Base-by-base conservation (phyloP, 2,797 vertebrate genomes). In the Acanthopagrus latus region DNA sequence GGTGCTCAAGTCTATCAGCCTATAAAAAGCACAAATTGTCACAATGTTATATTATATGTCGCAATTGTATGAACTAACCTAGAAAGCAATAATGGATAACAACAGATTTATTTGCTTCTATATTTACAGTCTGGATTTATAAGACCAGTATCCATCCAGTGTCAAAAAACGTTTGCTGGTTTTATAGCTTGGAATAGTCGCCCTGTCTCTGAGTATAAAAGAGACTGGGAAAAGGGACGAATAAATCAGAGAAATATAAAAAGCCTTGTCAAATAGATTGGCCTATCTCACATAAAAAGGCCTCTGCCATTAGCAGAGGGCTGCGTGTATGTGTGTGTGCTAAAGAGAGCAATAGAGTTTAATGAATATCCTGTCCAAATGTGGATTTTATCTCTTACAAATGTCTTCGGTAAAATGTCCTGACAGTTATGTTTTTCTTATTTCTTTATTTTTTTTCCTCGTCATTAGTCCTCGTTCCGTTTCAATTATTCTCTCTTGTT, bases 281-380 rank as follows among this genome's bases (percentile, higher is more conserved):
- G 67, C 62, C 64, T 71, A 58, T 75, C 65, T 80, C 75, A 76
- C n/a, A 77, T 64, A 46, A 85, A 85, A 82, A 72, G 59, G 70
- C n/a, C 55, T 60, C 29, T 58, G 64, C 76, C 23, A 71, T 71
- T 59, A 71, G 33, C 44, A 55, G 64, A 72, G 21, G 25, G 1
- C 0, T 48, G 50, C 59, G 63, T 46, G 58, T 46, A 16, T 29
- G 51, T 69, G 14, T 69, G 41, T 43, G 17, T 23, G 54, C 33
- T 33, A 51, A n/a, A 41, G 2, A 46, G 59, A 43, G 3, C 23
- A n/a, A 48, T 0, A 38, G 23, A 7, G 16, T 21, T 71, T 65
- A 9, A 41, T 71, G 57, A 63, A 23, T 72, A 48, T 13, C 21
- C 2, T n/a, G 27, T 62, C 76, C 58, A 21, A 76, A 82, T 74